Evolutionary conservation across 2,888 invertebrate species (phyloP), one percentile per base, ranked within the genome.

Genomic region (Caenorhabditis sulstoni): DNA sequence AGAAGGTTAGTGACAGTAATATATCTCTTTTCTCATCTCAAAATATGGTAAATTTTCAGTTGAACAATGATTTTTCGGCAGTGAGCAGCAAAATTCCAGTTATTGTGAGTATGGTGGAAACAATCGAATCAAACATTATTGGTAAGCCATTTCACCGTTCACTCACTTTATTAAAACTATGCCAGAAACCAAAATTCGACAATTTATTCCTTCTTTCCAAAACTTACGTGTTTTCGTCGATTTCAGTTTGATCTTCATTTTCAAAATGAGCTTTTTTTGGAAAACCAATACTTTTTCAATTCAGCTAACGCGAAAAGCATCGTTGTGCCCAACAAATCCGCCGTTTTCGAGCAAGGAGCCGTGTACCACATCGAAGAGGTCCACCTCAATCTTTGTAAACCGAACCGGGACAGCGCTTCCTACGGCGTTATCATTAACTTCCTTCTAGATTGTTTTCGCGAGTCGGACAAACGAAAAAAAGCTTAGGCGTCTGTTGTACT

Each of bases 301-400:
- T 18, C 64, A 71, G 73, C 73, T 1, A 73, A 73, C 22, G 70
- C 81, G 16, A 83, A 76, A 52, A 82, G 83, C 66, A 84, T 87
- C 8, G 81, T 88, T 9, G 88, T 88, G 5, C 87, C 88, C 1
- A 73, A 79, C n/a, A 85, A 87, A 18, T 86, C 86, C 0, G 88
- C 85, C 2, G 81, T 84, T n/a, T 86, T 87, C 55, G 87, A 82
- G 3, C 79, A 80, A 65, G 88, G 88, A 9, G 84, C 86, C 4
- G 79, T 85, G 1, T 85, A 85, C 53, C 85, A 85, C 68, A 85
- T 85, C 14, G 85, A 84, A 39, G 85, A 84, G 45, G 81, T 84
- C 23, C 88, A 88, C 62, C 82, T 87, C 52, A 82, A 86, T 23
- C 77, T 88, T 39, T 88, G 88, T 77, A 88, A 88, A 65, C 88